Conservation (phyloP, 1,140 invertebrate species). For the Thaumetopoea pityocampa region DNA sequence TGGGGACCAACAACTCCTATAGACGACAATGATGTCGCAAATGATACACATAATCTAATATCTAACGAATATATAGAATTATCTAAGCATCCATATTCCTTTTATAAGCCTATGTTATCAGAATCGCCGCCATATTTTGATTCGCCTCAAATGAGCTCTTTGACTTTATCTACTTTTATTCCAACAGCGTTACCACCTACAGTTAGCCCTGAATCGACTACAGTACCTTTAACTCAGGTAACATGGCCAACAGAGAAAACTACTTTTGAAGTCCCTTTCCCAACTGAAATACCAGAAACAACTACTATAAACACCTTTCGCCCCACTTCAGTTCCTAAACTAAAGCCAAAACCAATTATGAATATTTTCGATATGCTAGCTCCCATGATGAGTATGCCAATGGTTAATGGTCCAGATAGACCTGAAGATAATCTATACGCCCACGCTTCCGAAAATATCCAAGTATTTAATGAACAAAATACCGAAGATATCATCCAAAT, state of each 20-base stretch:
- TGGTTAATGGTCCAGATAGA: slow-evolving; percentile 51
- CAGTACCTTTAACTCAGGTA: slow-evolving; percentile 20
- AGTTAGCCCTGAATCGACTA: slow-evolving; percentile 9
- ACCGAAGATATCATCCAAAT: slow-evolving; percentile 36
- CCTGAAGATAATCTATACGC: slow-evolving; percentile 63
- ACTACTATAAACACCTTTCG: slow-evolving; percentile 25
- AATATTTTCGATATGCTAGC: slow-evolving; percentile 53
- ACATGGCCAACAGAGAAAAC: slow-evolving; percentile 24
- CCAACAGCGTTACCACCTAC: slow-evolving; percentile 43
- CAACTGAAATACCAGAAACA: slow-evolving; percentile 30
- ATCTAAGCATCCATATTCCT: slow-evolving; percentile 39
- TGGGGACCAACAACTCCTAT: slow-evolving; percentile 66
- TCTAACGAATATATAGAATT: slow-evolving; percentile 38
- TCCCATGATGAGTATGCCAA: slow-evolving; percentile 64
- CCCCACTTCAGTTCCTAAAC: slow-evolving; percentile 17
- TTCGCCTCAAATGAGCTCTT: slow-evolving; percentile 21
- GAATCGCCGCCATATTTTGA: slow-evolving; percentile 45
- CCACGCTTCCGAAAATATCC: slow-evolving; percentile 58
- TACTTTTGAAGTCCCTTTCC: slow-evolving; percentile 26
- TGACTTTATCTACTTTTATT: slow-evolving; percentile 37
- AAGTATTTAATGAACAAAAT: slow-evolving; percentile 46
- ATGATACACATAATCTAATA: slow-evolving; percentile 60
- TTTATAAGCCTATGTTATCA: slow-evolving; percentile 53
- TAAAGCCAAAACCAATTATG: too few relatives aligned
- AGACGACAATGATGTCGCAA: slow-evolving; percentile 32